phyloP scores from a whole-genome alignment of 2,888 invertebrate genomes.

The Monochamus alternatus region DNA sequence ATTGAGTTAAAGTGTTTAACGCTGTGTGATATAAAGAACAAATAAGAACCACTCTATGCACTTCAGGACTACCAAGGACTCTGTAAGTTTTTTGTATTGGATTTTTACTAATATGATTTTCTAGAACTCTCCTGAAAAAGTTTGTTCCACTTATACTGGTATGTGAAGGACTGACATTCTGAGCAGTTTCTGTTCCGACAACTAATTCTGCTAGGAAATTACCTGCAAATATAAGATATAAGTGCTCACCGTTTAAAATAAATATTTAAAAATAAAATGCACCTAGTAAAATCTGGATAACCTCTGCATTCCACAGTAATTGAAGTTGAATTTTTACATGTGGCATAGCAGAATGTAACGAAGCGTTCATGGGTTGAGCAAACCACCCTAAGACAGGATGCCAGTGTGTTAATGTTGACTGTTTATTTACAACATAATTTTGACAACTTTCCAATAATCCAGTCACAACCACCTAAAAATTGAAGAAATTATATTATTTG shows the following conservation, averaged over 20 bases:
- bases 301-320: constrained; percentile 73
- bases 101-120: constrained; percentile 75
- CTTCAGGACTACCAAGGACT: constrained; percentile 86
- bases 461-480: constrained; percentile 85
- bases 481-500: constrained; percentile 3
- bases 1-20: constrained; percentile 89
- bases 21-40: constrained; percentile 95
- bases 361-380: constrained; percentile 75
- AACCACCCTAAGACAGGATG: constrained; percentile 99
- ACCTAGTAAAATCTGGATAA: constrained; percentile 76
- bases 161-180: constrained; percentile 64
- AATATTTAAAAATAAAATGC: constrained; percentile 16
- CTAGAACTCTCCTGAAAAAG: constrained; percentile 76
- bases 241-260: no score
- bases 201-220: constrained; percentile 64
- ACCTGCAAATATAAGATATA: constrained; percentile 61
- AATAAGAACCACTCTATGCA: constrained; percentile 87
- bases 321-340: constrained; percentile 73
- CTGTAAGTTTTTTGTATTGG: constrained; percentile 80
- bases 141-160: constrained; percentile 71
- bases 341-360: constrained; percentile 75
- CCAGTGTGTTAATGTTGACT: constrained; percentile 95
- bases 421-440: constrained; percentile 92
- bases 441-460: constrained; percentile 92
- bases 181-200: constrained; percentile 61